These are phyloP conservation scores for Steinernema feltiae DNA, from an alignment of 1,140 invertebrate species.

Conservation along the genomic window DNA sequence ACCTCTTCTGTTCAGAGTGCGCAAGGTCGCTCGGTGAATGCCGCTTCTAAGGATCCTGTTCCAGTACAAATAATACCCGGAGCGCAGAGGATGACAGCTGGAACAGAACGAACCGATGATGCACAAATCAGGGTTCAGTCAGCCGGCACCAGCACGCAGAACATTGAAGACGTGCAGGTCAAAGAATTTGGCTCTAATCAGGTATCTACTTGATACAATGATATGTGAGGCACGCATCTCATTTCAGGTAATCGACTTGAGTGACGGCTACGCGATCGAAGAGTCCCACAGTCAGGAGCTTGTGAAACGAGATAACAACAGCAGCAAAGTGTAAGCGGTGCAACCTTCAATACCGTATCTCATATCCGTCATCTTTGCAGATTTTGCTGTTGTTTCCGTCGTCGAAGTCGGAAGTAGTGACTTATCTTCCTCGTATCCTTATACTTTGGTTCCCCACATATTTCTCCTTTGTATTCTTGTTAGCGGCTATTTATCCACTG, in stretches of 20 bases:
- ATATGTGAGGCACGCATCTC: neutral
- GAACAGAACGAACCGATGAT: slow-evolving; percentile 38
- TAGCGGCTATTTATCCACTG: too few species aligned
- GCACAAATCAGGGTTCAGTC: slow-evolving; percentile 31
- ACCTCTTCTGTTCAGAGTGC: neutral
- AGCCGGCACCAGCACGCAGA: neutral
- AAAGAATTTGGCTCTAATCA: slow-evolving; percentile 48
- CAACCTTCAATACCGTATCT: too few species aligned
- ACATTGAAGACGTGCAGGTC: slow-evolving; percentile 21
- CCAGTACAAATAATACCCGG: slow-evolving; percentile 12
- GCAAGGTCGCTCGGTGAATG: too few species aligned
- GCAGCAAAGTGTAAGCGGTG: slow-evolving; percentile 53
- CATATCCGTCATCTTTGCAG: slow-evolving; percentile 37
- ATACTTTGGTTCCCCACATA: too few species aligned
- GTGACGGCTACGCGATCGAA: slow-evolving; percentile 50
- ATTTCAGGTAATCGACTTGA: slow-evolving; percentile 53
- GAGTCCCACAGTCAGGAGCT: slow-evolving; percentile 23
- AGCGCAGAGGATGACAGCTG: slow-evolving; percentile 37
- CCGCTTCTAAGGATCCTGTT: too few species aligned
- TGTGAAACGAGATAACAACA: slow-evolving; percentile 39
- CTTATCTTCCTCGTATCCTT: too few species aligned
- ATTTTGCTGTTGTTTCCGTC: slow-evolving; percentile 55
- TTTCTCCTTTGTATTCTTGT: too few species aligned
- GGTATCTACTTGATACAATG: slow-evolving; percentile 32
- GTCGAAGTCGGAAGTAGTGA: slow-evolving; percentile 48